Percentiles rank a stretch among this genome's conserved stretches.
Conservation (phyloP, 2,888 invertebrate species). For the Lasioglossum figueresi region DNA sequence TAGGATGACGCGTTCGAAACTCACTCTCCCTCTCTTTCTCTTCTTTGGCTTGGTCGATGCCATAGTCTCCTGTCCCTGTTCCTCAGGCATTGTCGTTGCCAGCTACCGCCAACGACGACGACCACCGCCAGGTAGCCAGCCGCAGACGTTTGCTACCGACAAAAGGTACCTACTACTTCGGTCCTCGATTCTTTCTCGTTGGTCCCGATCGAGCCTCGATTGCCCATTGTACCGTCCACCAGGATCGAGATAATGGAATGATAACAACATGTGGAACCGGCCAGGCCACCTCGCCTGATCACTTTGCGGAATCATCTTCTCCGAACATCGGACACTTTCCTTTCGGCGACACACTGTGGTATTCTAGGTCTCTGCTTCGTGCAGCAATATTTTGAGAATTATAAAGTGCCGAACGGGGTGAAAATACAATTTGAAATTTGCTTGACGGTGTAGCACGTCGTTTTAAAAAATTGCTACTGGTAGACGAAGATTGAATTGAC, state of each 20-base stretch:
- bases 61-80: conserved; percentile 44
- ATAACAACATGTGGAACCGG: conserved; percentile 15
- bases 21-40: conserved; percentile 20
- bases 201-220: conserved; percentile 16
- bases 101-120: conserved; percentile 34
- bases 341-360: neutral
- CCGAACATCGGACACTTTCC: neutral
- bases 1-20: conserved; percentile 60
- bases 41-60: conserved; percentile 27
- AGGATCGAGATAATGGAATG: conserved; percentile 10
- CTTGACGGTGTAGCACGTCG: no score
- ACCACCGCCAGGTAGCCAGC: conserved; percentile 63
- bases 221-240: neutral
- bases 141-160: conserved; percentile 62
- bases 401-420: neutral
- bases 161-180: conserved; percentile 25
- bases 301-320: conserved; percentile 4
- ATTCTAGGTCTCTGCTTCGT: neutral
- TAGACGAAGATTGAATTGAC: no score
- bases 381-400: neutral
- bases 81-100: conserved; percentile 20
- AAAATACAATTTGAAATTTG: no score
- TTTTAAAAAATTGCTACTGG: no score
- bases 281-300: neutral
- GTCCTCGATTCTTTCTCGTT: conserved; percentile 30